phyloP scores from a whole-genome alignment of 2,888 invertebrate genomes.

The Ophonus ardosiacus region DNA sequence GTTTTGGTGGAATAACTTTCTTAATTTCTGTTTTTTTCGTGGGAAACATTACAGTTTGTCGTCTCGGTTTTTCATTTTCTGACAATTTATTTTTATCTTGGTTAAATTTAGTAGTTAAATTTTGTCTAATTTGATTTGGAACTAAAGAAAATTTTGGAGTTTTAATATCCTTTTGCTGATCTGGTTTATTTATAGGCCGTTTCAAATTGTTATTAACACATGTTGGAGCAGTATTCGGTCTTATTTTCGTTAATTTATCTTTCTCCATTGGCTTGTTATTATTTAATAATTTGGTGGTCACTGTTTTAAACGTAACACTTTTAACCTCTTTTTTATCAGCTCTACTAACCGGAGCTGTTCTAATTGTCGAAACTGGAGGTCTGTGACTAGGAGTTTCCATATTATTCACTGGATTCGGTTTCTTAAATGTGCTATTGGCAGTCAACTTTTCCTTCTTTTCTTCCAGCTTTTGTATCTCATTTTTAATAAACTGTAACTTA shows the following conservation, averaged over 20 bases:
- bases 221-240: too few relatives aligned
- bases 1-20: conserved; percentile 8
- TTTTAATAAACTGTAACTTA: conserved; percentile 62
- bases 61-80: neutral
- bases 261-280: neutral
- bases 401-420: neutral
- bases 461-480: conserved; percentile 33
- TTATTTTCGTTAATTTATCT: too few relatives aligned
- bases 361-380: neutral
- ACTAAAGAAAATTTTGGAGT: neutral
- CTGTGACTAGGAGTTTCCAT: neutral
- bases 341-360: too few relatives aligned
- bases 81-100: neutral
- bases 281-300: neutral
- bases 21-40: conserved; percentile 7
- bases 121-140: neutral
- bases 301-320: neutral
- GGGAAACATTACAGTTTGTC: neutral
- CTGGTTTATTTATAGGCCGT: neutral
- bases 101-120: neutral
- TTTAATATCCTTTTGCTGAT: neutral
- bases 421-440: neutral
- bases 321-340: too few relatives aligned
- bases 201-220: neutral
- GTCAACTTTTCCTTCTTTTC: conserved; percentile 15